Evolutionary conservation across 2,113 vertebrate species (phyloP).

Genomic region (Lepisosteus osseus): DNA sequence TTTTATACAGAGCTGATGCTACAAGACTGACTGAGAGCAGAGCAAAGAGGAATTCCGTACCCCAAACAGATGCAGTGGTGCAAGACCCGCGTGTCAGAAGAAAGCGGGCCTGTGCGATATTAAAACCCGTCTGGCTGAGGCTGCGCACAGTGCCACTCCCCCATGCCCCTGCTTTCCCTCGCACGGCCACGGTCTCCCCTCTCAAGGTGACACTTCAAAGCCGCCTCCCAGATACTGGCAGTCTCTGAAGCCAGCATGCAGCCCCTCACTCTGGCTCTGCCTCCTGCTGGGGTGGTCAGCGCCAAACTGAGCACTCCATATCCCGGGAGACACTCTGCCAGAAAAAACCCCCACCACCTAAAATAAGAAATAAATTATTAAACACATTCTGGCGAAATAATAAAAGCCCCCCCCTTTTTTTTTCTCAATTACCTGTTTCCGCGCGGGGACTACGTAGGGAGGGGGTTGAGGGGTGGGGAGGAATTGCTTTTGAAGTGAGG

Average conservation of each 20-base stretch:
- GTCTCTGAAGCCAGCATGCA: conserved; percentile 72
- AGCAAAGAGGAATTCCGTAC: too few species aligned
- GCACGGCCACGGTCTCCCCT: conserved; percentile 65
- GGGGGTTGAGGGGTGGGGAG: background rate
- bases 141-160: conserved; percentile 65
- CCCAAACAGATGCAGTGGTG: too few species aligned
- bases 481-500: conserved; percentile 10
- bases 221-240: conserved; percentile 59
- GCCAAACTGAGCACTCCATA: conserved; percentile 61
- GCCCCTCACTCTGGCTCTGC: conserved; percentile 55
- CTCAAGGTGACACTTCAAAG: conserved; percentile 94
- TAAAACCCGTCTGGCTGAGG: conserved; percentile 72
- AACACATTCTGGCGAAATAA: background rate
- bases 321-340: conserved; percentile 65
- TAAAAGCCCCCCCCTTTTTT: background rate
- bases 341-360: conserved; percentile 53
- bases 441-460: background rate
- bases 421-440: background rate
- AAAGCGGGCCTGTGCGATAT: conserved; percentile 76
- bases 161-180: conserved; percentile 60
- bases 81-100: conserved; percentile 68
- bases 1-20: too few species aligned
- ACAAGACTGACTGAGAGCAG: too few species aligned
- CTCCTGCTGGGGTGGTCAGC: conserved; percentile 66
- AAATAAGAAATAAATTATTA: conserved; percentile 72